phyloP scores from a whole-genome alignment of 2,888 invertebrate species.

The Drosophila mulleri region DNA sequence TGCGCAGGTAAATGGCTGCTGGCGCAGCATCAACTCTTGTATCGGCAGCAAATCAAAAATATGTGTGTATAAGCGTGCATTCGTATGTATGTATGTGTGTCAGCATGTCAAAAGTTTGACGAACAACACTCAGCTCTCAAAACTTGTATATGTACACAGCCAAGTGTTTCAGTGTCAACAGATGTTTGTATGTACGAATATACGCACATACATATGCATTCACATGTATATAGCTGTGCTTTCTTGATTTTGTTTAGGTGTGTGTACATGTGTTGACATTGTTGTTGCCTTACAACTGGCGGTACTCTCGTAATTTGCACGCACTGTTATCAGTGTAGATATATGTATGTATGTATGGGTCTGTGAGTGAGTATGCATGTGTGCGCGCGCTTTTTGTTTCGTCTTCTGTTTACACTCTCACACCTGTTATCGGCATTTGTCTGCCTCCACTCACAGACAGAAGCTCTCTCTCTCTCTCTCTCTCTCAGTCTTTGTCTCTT shows the following conservation, averaged over 20 bases:
- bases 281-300: slow-evolving; percentile 46
- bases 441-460: slow-evolving; percentile 6
- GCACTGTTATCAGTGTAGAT: slow-evolving; percentile 32
- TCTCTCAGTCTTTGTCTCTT: too few species aligned
- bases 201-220: not conserved
- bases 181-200: not conserved
- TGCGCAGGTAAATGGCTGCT: slow-evolving; percentile 35
- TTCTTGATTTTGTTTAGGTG: slow-evolving; percentile 1
- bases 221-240: not conserved
- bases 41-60: slow-evolving; percentile 18
- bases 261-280: slow-evolving; percentile 36
- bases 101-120: slow-evolving; percentile 64
- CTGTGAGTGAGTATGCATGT: not conserved
- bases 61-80: not conserved
- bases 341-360: slow-evolving; percentile 10
- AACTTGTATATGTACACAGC: slow-evolving; percentile 3
- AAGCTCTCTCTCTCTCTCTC: slow-evolving; percentile 6
- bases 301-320: slow-evolving; percentile 40
- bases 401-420: slow-evolving; percentile 36
- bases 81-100: slow-evolving; percentile 44
- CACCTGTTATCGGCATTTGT: slow-evolving; percentile 43
- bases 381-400: slow-evolving; percentile 27
- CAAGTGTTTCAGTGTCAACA: slow-evolving; percentile 43
- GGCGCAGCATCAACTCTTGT: slow-evolving; percentile 28
- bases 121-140: slow-evolving; percentile 23